Conservation (phyloP, 2,113 vertebrate genomes). For the Pelodiscus sinensis region DNA sequence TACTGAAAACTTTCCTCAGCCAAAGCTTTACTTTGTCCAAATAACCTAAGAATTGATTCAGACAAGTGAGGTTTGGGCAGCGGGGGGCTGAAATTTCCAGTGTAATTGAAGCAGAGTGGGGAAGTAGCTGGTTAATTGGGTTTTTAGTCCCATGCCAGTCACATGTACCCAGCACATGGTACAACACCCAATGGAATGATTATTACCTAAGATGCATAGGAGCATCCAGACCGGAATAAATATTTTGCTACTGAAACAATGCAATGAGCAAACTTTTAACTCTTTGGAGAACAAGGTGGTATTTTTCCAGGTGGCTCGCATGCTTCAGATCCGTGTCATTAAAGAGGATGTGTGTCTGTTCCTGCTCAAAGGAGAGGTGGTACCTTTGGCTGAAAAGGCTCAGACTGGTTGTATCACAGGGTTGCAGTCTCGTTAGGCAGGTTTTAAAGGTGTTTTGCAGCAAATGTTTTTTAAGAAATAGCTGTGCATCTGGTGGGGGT, state of each 20-base stretch:
- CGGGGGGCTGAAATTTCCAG: background rate
- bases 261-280: accelerated
- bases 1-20: background rate
- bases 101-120: background rate
- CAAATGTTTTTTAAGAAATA: background rate
- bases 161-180: background rate
- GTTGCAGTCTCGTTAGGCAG: accelerated
- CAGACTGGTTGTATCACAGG: accelerated
- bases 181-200: background rate
- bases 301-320: background rate
- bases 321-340: background rate
- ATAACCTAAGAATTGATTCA: background rate
- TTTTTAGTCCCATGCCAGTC: too few species aligned
- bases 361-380: background rate
- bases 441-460: background rate
- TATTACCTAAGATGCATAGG: background rate
- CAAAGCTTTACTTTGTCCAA: background rate
- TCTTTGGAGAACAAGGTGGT: accelerated
- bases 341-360: accelerated
- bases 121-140: background rate
- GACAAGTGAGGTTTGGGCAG: accelerated
- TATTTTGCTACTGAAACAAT: background rate
- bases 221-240: background rate
- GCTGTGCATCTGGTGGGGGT: too few species aligned
- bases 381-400: accelerated